phyloP scores from a whole-genome alignment of 2,888 invertebrate species.

The Chesias legatella region DNA sequence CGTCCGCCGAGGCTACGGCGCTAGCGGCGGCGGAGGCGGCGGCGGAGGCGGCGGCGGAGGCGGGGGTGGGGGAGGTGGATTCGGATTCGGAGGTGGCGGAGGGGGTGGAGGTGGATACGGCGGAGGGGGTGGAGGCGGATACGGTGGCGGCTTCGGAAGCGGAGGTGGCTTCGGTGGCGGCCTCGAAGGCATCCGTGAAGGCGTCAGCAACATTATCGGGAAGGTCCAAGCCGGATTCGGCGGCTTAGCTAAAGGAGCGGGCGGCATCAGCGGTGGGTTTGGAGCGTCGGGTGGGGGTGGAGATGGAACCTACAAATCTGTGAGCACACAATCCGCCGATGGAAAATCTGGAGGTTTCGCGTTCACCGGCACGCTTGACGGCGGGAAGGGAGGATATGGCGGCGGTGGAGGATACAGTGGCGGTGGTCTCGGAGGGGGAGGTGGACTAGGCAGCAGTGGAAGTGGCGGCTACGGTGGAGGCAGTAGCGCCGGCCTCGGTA shows the following conservation, averaged over 20 bases:
- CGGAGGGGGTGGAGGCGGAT: conserved; percentile 37
- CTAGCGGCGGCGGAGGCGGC: conserved; percentile 36
- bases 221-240: conserved; percentile 47
- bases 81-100: conserved; percentile 37
- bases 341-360: conserved; percentile 71
- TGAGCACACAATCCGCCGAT: conserved; percentile 62
- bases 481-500: conserved; percentile 21
- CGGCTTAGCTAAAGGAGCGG: conserved; percentile 30
- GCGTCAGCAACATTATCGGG: conserved; percentile 50
- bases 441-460: conserved; percentile 31
- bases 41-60: conserved; percentile 30
- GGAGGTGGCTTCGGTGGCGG: conserved; percentile 39
- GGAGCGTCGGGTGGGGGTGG: conserved; percentile 30
- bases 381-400: conserved; percentile 63
- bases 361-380: conserved; percentile 58
- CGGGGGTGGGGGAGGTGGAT: conserved; percentile 32
- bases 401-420: conserved; percentile 58
- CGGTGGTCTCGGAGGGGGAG: conserved; percentile 33
- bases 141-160: conserved; percentile 37
- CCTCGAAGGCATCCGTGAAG: conserved; percentile 44
- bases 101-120: conserved; percentile 38
- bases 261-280: conserved; percentile 31
- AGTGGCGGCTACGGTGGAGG: conserved; percentile 20
- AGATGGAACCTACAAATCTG: conserved; percentile 46
- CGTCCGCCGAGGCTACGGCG: conserved; percentile 51